Percentiles rank a stretch among this genome's conserved stretches.
These are phyloP conservation scores for Drosophila kambysellisi DNA, from an alignment of 2,888 invertebrate genomes.

Conservation along the genomic window DNA sequence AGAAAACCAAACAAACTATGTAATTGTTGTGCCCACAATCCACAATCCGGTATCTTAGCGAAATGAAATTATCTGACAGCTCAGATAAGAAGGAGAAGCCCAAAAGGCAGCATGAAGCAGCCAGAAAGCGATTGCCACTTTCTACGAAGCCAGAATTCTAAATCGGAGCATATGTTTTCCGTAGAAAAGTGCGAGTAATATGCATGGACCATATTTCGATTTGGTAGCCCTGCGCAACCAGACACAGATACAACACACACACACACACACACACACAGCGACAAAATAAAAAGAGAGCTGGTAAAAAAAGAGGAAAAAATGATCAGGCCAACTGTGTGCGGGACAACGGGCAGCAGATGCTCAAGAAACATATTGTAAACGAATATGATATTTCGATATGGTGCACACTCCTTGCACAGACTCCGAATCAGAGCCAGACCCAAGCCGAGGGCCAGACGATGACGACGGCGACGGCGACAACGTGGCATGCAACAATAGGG, in stretches of 20 bases:
- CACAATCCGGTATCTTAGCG: conserved; percentile 32
- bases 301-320: conserved; percentile 17
- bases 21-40: conserved; percentile 20
- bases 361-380: conserved; percentile 78
- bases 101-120: conserved; percentile 6
- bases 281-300: conserved; percentile 25
- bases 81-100: conserved; percentile 45
- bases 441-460: conserved; percentile 16
- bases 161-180: conserved; percentile 75
- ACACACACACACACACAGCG: conserved; percentile 15
- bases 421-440: conserved; percentile 17
- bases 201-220: conserved; percentile 40
- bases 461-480: conserved; percentile 19
- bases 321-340: conserved; percentile 50
- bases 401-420: conserved; percentile 70
- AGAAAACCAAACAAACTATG: conserved; percentile 9
- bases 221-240: conserved; percentile 41
- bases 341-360: conserved; percentile 70
- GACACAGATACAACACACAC: conserved; percentile 28
- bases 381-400: conserved; percentile 80
- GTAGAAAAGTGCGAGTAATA: conserved; percentile 59
- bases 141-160: conserved; percentile 40
- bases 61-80: conserved; percentile 41
- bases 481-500: conserved; percentile 68
- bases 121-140: conserved; percentile 11